Percentiles rank a stretch among this genome's conserved stretches.
Evolutionary conservation across 2,888 invertebrate species (phyloP).

Genomic region (Pollenia amentaria): DNA sequence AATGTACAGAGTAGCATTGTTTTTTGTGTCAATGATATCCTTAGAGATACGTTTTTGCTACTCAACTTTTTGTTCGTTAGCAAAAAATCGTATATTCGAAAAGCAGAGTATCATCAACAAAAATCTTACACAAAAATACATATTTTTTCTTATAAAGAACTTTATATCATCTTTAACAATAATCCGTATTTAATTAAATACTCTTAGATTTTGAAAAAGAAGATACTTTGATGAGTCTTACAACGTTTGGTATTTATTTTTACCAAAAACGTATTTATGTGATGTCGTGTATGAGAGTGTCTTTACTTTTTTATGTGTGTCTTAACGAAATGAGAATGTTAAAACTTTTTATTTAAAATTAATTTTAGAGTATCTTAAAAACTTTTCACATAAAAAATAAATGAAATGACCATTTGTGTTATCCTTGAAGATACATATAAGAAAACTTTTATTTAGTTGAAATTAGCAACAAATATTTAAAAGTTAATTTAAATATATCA

Average conservation of each 20-base stretch:
- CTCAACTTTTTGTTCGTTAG: neutral
- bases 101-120: neutral
- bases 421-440: neutral
- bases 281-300: neutral
- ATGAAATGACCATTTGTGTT: neutral
- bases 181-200: conserved; percentile 37
- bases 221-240: neutral
- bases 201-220: neutral
- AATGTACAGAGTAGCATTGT: neutral
- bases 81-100: neutral
- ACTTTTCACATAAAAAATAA: conserved; percentile 6
- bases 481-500: too few species aligned
- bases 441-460: neutral
- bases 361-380: neutral
- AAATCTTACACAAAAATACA: neutral
- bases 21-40: conserved; percentile 32
- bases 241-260: neutral
- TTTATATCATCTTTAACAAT: conserved; percentile 7
- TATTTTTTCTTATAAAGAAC: neutral
- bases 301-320: neutral
- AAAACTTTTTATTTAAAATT: neutral
- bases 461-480: neutral
- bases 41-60: conserved; percentile 9
- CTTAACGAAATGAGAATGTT: neutral
- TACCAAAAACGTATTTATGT: neutral